Percentiles rank a stretch among this genome's conserved stretches.
These are phyloP conservation scores for Acronicta psi DNA, from an alignment of 2,888 invertebrate genomes.

Conservation along the genomic window DNA sequence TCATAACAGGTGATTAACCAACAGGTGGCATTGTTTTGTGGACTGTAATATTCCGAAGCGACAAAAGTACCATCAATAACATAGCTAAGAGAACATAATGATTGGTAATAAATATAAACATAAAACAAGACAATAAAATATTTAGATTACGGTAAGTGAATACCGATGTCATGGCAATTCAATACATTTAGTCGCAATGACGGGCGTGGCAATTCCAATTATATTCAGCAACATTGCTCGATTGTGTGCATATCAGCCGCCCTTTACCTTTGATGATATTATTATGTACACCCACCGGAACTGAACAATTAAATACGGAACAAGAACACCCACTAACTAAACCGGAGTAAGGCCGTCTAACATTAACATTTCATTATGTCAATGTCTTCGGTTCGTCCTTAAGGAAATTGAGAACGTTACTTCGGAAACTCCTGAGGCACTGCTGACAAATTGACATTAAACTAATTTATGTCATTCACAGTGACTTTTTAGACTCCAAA, in stretches of 20 bases:
- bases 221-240: conserved; percentile 45
- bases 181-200: conserved; percentile 46
- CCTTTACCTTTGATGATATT: conserved; percentile 62
- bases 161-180: conserved; percentile 28
- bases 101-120: conserved; percentile 27
- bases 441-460: too few species aligned
- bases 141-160: conserved; percentile 36
- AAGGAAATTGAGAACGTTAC: conserved; percentile 37
- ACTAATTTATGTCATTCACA: too few species aligned
- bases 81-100: conserved; percentile 12
- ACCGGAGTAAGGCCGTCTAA: conserved; percentile 76
- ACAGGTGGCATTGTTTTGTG: background rate
- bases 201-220: conserved; percentile 66
- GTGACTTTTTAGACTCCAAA: too few species aligned
- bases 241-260: conserved; percentile 81
- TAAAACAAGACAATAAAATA: conserved; percentile 34
- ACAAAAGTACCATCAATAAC: conserved; percentile 4
- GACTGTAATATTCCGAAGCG: background rate
- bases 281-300: conserved; percentile 81
- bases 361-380: conserved; percentile 72
- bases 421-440: conserved; percentile 5
- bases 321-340: conserved; percentile 73
- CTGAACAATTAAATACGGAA: conserved; percentile 65
- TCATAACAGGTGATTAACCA: background rate
- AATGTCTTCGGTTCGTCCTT: conserved; percentile 53